These are phyloP conservation scores for Micromesistius poutassou DNA, from an alignment of 2,797 vertebrate genomes.

Conservation along the genomic window DNA sequence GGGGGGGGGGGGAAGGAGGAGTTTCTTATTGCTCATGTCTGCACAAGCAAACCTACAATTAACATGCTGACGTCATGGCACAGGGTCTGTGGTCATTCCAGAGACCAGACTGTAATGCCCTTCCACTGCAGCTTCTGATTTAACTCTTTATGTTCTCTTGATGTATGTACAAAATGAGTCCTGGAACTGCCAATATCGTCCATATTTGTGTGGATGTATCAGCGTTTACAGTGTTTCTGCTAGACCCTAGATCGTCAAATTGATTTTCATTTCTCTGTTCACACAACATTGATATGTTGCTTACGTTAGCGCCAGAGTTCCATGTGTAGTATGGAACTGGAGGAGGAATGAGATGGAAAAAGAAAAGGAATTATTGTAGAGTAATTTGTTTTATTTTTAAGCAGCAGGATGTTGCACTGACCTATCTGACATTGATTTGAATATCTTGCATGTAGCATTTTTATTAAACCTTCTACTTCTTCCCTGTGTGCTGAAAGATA, in stretches of 20 bases:
- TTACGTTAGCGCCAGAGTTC: not conserved
- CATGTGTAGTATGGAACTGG: not conserved
- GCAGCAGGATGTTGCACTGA: not conserved
- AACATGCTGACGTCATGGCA: constrained; percentile 18
- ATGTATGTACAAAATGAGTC: not conserved
- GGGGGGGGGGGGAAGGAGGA: not conserved
- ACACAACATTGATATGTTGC: not conserved
- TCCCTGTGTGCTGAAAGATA: too few species aligned
- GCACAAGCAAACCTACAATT: constrained; percentile 32
- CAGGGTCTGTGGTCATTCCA: not conserved
- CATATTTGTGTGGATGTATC: not conserved
- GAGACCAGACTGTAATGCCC: not conserved
- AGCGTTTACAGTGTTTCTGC: not conserved
- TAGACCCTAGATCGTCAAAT: too few species aligned
- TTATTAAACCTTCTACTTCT: too few species aligned
- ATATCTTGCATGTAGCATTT: not conserved
- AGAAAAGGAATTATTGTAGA: not conserved
- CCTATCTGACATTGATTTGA: not conserved
- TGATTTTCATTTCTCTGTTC: not conserved
- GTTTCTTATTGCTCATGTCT: constrained; percentile 22
- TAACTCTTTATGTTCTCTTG: not conserved
- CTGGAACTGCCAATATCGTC: not conserved
- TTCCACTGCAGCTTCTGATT: not conserved
- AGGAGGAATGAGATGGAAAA: too few species aligned
- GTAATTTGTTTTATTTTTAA: not conserved